Conservation (phyloP, 2,113 vertebrate genomes). For the Triplophysa rosa region DNA sequence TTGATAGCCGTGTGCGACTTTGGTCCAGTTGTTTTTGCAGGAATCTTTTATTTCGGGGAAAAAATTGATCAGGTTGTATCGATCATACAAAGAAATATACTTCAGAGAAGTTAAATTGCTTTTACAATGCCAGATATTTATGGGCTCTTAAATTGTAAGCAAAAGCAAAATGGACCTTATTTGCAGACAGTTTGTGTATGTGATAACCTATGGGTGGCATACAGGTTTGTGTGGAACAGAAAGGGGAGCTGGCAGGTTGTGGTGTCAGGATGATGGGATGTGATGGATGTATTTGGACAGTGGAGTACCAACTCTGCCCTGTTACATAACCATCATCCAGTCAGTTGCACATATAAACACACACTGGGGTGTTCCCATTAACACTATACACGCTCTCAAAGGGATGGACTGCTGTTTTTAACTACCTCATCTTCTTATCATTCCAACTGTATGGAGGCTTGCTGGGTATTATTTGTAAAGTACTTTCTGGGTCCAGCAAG, state of each 20-base stretch:
- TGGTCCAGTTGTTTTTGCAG: constrained; percentile 26
- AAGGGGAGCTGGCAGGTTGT: constrained; percentile 63
- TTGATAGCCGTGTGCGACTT: constrained; percentile 26
- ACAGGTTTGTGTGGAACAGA: constrained; percentile 52
- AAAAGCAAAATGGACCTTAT: neutral
- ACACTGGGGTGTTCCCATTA: constrained; percentile 29
- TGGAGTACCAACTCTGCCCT: constrained; percentile 79
- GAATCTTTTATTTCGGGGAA: constrained; percentile 35
- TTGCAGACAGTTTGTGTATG: neutral
- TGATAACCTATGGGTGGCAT: neutral
- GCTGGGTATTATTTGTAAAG: too few species aligned
- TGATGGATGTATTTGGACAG: constrained; percentile 91
- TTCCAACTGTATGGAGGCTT: too few species aligned
- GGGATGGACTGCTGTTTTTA: neutral
- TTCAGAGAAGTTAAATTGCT: constrained; percentile 32
- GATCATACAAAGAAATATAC: constrained; percentile 48
- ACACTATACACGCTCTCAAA: constrained; percentile 9
- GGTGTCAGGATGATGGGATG: constrained; percentile 73
- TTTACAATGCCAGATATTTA: constrained; percentile 23
- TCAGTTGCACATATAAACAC: constrained; percentile 48
- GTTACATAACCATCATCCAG: constrained; percentile 84
- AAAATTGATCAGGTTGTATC: constrained; percentile 38
- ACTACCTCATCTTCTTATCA: constrained; percentile 5
- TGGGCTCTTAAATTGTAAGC: constrained; percentile 15
- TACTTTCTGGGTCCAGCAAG: too few species aligned